Evolutionary conservation across 1,140 invertebrate genomes (phyloP).

Genomic region (Atta cephalotes): DNA sequence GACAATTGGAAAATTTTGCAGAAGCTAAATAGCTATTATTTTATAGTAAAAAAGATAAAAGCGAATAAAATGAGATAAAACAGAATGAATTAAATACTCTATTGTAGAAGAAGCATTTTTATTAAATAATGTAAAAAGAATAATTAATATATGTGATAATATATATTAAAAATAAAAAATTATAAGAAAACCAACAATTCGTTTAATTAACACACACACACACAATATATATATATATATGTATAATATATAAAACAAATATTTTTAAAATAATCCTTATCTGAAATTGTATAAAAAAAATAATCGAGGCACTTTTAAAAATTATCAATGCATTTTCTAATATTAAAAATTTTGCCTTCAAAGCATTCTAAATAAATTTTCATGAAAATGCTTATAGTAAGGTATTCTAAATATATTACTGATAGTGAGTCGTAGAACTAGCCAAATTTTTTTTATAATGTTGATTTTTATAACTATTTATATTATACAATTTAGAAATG

Average conservation of each 20-base stretch:
- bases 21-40: not conserved
- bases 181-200: too few relatives aligned
- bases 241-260: too few relatives aligned
- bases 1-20: not conserved
- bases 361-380: not conserved
- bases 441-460: not conserved
- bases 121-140: not conserved
- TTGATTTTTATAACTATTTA: not conserved
- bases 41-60: not conserved
- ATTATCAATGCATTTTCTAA: not conserved
- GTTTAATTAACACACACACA: too few relatives aligned
- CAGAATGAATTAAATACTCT: not conserved
- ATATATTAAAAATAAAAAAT: too few relatives aligned
- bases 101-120: not conserved
- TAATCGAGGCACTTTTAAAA: not conserved
- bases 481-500: not conserved
- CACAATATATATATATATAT: too few relatives aligned
- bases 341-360: not conserved
- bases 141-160: not conserved
- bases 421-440: not conserved
- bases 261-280: not conserved
- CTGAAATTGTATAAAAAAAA: too few relatives aligned
- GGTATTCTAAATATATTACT: not conserved
- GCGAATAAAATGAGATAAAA: not conserved
- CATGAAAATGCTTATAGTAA: not conserved